phyloP scores from a whole-genome alignment of 2,888 invertebrate genomes.

The Phorcus lineatus region DNA sequence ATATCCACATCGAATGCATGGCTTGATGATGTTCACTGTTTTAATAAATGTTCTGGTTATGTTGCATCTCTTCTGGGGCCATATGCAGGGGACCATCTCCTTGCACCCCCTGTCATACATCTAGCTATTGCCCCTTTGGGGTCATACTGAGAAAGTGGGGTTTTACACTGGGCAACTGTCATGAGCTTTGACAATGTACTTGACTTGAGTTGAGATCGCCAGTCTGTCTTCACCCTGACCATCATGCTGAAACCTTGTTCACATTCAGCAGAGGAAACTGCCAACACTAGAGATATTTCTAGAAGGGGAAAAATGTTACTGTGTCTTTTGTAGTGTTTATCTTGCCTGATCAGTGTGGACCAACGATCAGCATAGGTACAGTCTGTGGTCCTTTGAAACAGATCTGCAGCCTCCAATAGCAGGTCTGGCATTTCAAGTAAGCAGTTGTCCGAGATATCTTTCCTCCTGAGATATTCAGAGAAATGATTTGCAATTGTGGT shows the following conservation, averaged over 20 bases:
- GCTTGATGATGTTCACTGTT: no score
- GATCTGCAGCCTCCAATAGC: conserved; percentile 13
- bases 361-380: conserved; percentile 7
- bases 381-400: background rate
- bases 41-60: no score
- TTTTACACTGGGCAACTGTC: conserved; percentile 10
- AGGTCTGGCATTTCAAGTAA: conserved; percentile 1
- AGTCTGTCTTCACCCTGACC: background rate
- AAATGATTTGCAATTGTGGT: no score
- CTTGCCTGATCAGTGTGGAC: background rate
- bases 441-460: background rate
- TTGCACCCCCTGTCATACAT: conserved; percentile 9
- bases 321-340: background rate
- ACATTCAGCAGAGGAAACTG: background rate
- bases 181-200: conserved; percentile 3
- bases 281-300: background rate
- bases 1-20: no score
- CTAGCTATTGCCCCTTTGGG: conserved; percentile 12
- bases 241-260: background rate
- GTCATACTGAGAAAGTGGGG: background rate
- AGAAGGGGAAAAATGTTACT: background rate
- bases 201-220: background rate
- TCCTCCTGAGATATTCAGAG: background rate
- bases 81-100: conserved; percentile 9
- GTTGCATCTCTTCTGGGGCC: background rate